Base-by-base conservation (phyloP, 2,888 invertebrate genomes). In the Drosophila subsilvestris region DNA sequence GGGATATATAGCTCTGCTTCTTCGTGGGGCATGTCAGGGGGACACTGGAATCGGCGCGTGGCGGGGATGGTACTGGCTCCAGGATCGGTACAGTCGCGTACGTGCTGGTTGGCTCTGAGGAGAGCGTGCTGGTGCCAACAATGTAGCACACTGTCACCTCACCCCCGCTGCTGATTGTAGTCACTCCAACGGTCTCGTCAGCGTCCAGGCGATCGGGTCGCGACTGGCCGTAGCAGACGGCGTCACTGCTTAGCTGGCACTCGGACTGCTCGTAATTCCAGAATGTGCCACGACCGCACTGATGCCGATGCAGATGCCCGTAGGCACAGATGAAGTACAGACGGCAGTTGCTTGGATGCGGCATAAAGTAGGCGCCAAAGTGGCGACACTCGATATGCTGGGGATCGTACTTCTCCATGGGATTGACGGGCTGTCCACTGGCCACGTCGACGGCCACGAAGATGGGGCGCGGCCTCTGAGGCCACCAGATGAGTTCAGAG, bases 271-370 rank as follows among this genome's bases (percentile, higher is more conserved):
- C 80, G 58, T 87, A 91, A 51, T 88, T 89, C 91, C 91, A 91
- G 3, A 72, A 73, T 0, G 91, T 82, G 17, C 84, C 89, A 0
- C 57, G 69, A 0, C 90, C 91, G 57, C 91, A 91, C 10, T 87
- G 81, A 66, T 91, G 91, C 7, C 88, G 70, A 63, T 91, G 89
- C 60, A 91, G 70, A 43, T 90, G 88, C 0, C 88, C 90, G 50
- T 91, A 91, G 22, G 91, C 90, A 58, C 91, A 92, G 17, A 91
- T 80, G 45, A 86, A 90, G 71, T 91, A 92, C 37, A 78, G 58
- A 43, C 83, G 84, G 51, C 91, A 92, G 14, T 79, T 78, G 3
- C 37, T 74, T 3, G 91, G 91, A 83, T 91, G 91, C 5, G 91
- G 91, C 53, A 92, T 51, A 65, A 91, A 91, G 65, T 91, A 91